Conservation (phyloP, 1,140 invertebrate genomes). For the Bombus waltoni region DNA sequence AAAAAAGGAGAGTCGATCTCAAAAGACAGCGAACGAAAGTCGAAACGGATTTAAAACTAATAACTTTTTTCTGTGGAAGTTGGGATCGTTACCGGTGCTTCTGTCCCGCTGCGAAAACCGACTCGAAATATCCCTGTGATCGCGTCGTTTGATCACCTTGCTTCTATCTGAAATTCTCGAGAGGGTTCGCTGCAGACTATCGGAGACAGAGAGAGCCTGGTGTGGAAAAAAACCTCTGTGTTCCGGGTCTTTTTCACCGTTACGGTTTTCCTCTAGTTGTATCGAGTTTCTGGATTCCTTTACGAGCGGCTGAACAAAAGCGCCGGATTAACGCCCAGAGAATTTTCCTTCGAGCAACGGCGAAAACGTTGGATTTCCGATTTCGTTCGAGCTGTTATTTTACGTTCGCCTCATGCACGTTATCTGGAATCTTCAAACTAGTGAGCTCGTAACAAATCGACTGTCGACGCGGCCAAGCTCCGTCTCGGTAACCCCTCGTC, state of each 20-base stretch:
- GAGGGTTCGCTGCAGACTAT: background rate
- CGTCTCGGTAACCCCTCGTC: background rate
- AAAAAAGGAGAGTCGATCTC: too few species aligned
- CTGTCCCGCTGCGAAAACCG: background rate
- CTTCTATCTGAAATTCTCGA: background rate
- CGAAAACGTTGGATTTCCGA: slow-evolving; percentile 8
- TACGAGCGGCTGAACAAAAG: background rate
- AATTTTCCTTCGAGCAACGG: slow-evolving; percentile 1
- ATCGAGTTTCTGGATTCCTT: slow-evolving; percentile 20
- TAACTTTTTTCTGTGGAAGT: background rate
- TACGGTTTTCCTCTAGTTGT: background rate
- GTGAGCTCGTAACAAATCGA: slow-evolving; percentile 8
- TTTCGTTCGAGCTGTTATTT: slow-evolving; percentile 35
- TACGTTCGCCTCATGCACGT: background rate
- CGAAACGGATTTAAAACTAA: slow-evolving; percentile 26
- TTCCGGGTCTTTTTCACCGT: slow-evolving; percentile 1
- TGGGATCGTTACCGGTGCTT: background rate
- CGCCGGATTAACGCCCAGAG: background rate
- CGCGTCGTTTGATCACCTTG: slow-evolving; percentile 7
- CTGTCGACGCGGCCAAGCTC: background rate
- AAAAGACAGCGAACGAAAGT: background rate
- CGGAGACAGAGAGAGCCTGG: too few species aligned
- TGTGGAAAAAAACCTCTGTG: background rate
- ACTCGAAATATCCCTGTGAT: slow-evolving; percentile 11
- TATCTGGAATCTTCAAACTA: background rate